These are phyloP conservation scores for Agrochola lota DNA, from an alignment of 2,888 invertebrate species.

Conservation along the genomic window DNA sequence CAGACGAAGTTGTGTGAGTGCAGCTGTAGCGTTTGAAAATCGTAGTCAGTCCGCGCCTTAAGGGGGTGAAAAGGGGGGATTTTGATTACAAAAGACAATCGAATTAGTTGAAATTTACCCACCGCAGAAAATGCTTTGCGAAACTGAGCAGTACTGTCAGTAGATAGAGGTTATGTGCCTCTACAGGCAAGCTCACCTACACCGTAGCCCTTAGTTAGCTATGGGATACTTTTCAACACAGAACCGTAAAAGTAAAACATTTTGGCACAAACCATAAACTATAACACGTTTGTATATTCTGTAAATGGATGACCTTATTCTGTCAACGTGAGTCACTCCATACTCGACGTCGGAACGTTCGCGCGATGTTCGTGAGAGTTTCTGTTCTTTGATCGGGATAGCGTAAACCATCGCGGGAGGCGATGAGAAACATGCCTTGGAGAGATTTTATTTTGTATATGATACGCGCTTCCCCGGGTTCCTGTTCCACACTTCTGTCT, in stretches of 20 bases:
- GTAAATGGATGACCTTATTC: conserved; percentile 56
- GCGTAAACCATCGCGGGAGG: conserved; percentile 48
- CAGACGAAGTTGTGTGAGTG: too few species aligned
- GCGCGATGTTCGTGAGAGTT: conserved; percentile 34
- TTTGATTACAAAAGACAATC: background rate
- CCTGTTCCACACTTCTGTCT: too few species aligned
- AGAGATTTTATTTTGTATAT: conserved; percentile 29
- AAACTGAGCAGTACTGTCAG: background rate
- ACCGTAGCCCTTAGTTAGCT: background rate
- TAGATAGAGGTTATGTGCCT: background rate
- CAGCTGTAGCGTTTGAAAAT: too few species aligned
- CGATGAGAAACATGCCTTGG: conserved; percentile 55
- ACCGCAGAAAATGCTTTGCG: background rate
- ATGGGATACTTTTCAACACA: background rate
- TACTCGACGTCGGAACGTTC: conserved; percentile 25
- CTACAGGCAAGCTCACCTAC: background rate
- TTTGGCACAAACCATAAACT: conserved; percentile 37
- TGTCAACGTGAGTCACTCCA: conserved; percentile 61
- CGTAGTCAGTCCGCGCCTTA: too few species aligned
- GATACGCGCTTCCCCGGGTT: background rate
- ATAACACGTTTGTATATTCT: conserved; percentile 27
- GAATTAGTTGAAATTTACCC: background rate
- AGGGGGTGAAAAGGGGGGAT: too few species aligned
- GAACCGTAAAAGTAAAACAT: conserved; percentile 20
- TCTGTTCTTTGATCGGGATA: conserved; percentile 56